Evolutionary conservation across 2,113 vertebrate genomes (phyloP), one percentile per base, ranked within the genome.

Genomic region (Zosterops borbonicus): DNA sequence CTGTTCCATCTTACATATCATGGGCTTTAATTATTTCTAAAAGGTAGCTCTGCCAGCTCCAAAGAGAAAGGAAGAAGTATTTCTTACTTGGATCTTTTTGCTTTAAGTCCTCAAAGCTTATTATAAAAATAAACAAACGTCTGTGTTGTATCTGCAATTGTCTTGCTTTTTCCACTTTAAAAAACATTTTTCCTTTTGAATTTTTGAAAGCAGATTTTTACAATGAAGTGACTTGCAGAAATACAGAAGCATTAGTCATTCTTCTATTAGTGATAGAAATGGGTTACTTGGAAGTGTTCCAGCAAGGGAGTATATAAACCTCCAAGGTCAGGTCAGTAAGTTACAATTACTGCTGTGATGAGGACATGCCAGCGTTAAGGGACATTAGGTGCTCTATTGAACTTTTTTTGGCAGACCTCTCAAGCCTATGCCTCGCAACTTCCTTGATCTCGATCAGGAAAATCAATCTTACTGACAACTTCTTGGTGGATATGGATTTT

Each of bases 401-500:
- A 91, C 58, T 85, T 27, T 39, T 35, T 49, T 33, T 84, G 70
- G 80, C 74, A 83, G 67, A 53, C 23, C 37, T 80, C 55, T 65
- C 4, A 3, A 78, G 73, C 20, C 29, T 53, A 25, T 5, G 16
- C 19, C 28, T 79, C 62, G 9, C 16, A 50, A 0, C 7, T 67
- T 37, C 77, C 78, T 79, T 41, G 1, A 3, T 65, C 24, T 35
- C 46, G 4, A 65, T 58, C 28, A 87, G 29, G 52, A 86, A 90
- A 90, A 46, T 28, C 18, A 41, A 28, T 62, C 27, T 80, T 46
- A 69, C 22, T 62, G 55, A 35, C 60, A 53, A 17, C 68, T 14
- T 77, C 42, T 60, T 46, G 46, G 46, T 50, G 39, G 9, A 16
- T 11, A 78, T 0, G 0, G 33, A 1, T 18, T 75, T 63, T 87